Percentiles rank a stretch among this genome's conserved stretches.
Conservation (phyloP, 2,888 invertebrate genomes). For the Ochropleura plecta region DNA sequence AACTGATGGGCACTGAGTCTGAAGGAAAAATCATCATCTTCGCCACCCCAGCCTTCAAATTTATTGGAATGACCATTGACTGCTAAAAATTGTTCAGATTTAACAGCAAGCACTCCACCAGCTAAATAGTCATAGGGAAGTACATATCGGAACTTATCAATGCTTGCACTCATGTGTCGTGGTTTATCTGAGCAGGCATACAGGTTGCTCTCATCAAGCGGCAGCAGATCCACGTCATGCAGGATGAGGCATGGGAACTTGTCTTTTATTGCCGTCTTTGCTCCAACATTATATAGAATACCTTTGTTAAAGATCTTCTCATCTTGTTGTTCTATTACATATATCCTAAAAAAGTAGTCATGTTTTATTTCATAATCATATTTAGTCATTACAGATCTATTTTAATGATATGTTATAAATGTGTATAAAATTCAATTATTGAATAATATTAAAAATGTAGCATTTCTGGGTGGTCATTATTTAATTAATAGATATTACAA, state of each 20-base stretch:
- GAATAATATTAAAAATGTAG: neutral
- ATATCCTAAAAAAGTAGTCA: constrained; percentile 90
- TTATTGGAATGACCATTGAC: constrained; percentile 85
- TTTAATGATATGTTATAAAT: neutral
- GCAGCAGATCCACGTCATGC: constrained; percentile 97
- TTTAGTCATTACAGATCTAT: neutral
- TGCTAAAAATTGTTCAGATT: constrained; percentile 76
- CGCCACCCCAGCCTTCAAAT: constrained; percentile 87
- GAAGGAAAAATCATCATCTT: constrained; percentile 84
- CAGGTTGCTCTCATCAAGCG: constrained; percentile 94
- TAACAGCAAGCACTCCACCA: constrained; percentile 85
- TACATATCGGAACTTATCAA: constrained; percentile 93
- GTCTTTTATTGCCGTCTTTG: constrained; percentile 93
- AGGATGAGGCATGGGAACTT: constrained; percentile 96
- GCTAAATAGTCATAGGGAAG: constrained; percentile 60
- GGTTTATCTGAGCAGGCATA: constrained; percentile 95
- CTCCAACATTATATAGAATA: constrained; percentile 96
- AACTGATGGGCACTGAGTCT: constrained; percentile 75
- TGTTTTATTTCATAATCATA: neutral
- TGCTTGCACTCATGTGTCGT: constrained; percentile 96
- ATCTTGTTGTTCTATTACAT: constrained; percentile 95
- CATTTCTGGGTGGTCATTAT: neutral
- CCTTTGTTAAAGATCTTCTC: constrained; percentile 96
- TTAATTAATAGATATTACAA: neutral
- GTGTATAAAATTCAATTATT: neutral